These are phyloP conservation scores for Nephrotoma guestfalica DNA, from an alignment of 2,888 invertebrate species.

Conservation along the genomic window DNA sequence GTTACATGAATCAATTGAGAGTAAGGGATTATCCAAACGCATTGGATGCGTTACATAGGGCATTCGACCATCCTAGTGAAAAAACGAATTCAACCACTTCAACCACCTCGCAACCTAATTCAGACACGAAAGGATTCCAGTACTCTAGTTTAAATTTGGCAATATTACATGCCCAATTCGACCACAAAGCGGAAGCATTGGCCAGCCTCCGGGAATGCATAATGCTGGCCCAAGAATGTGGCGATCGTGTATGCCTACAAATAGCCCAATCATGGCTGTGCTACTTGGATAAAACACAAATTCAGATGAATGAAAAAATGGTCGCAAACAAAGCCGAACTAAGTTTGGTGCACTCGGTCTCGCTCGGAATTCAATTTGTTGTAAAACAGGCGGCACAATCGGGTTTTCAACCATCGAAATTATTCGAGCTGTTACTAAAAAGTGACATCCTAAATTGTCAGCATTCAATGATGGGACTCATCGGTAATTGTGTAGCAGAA, in stretches of 20 bases:
- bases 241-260: conserved; percentile 72
- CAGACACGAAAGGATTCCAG: conserved; percentile 46
- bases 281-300: conserved; percentile 38
- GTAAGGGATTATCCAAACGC: conserved; percentile 62
- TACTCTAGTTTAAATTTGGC: conserved; percentile 87
- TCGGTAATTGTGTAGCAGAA: conserved; percentile 65
- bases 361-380: conserved; percentile 57
- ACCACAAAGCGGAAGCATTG: conserved; percentile 55
- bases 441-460: conserved; percentile 78
- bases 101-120: conserved; percentile 35
- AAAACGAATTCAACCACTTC: conserved; percentile 25
- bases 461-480: conserved; percentile 66
- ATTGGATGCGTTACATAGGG: conserved; percentile 64
- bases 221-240: conserved; percentile 73
- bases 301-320: conserved; percentile 49
- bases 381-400: conserved; percentile 55
- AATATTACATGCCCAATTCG: conserved; percentile 71
- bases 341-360: conserved; percentile 54
- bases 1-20: conserved; percentile 77
- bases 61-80: conserved; percentile 53
- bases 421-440: conserved; percentile 58
- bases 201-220: conserved; percentile 76
- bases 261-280: conserved; percentile 73
- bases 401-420: conserved; percentile 26
- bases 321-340: conserved; percentile 52